Base-by-base conservation (phyloP, 2,888 invertebrate species). In the Ditula angustiorana region DNA sequence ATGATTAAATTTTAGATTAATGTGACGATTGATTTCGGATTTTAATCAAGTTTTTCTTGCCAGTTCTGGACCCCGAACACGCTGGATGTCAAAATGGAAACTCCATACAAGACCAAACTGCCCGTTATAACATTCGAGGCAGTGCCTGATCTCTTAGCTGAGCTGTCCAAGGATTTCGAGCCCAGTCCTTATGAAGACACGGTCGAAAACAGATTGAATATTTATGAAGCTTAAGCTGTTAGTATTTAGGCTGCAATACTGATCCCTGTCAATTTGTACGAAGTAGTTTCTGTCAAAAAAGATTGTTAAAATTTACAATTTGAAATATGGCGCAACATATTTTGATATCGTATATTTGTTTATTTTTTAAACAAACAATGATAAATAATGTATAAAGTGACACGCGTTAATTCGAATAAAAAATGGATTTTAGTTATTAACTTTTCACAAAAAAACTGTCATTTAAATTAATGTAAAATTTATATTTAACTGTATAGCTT, bases 121-220 rank as follows among this genome's bases (percentile, higher is more conserved):
- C 69, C 69, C 8, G 30, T 69, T 8, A 60, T 68, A 11, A 19
- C 68, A 13, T 59, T 64, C 0, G 69, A 69, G 13, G 56, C 66
- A 0, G 52, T 61, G 1, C 65, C 67, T 0, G 69, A 68, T 11
- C 50, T 60, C 61, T 49, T 61, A 46, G 59, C 49, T 13, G 56
- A 66, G 23, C 30, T 69, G 26, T 13, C 63, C 7, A 65, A 56
- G 60, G 69, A 69, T 11, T 61, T 66, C 1, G 69, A 69, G 4
- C 46, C 69, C 1, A 67, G 59, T 30, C 47, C 49, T 2, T 49
- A 66, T 21, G 69, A 69, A 8, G 67, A 69, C 19, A 61, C 46
- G 47, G 8, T 46, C 5, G 67, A 66, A 16, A 67, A 61, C 26
- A 60, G 50, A 21, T 13, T 66, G 24, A 53, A 64, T 2, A 24